phyloP scores from a whole-genome alignment of 1,140 invertebrate genomes.

The Heliconius hermathena region DNA sequence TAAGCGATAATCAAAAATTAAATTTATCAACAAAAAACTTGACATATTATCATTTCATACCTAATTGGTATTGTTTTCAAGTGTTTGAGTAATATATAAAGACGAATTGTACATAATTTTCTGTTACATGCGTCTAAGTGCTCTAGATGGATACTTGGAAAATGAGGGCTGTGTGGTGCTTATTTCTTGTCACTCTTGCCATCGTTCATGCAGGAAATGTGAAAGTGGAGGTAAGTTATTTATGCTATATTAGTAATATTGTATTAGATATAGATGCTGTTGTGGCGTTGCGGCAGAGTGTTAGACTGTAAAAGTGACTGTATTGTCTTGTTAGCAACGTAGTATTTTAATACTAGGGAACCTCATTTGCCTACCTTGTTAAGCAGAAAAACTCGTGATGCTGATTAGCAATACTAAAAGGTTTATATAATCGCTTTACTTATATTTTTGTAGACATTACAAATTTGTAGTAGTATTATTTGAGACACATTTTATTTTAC shows the following conservation, averaged over 20 bases:
- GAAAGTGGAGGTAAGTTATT: background rate
- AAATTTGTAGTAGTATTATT: too few species aligned
- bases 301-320: too few species aligned
- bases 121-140: background rate
- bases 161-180: background rate
- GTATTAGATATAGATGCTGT: too few species aligned
- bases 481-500: too few species aligned
- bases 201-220: background rate
- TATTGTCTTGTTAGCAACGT: background rate
- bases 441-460: too few species aligned
- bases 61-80: background rate
- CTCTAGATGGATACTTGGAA: background rate
- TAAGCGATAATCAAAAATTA: background rate
- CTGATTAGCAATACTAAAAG: too few species aligned
- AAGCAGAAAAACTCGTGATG: too few species aligned
- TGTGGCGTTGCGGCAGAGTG: too few species aligned
- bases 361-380: too few species aligned
- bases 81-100: conserved; percentile 1
- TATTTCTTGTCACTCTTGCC: background rate
- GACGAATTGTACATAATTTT: background rate
- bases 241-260: background rate
- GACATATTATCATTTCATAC: background rate
- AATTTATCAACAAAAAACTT: background rate
- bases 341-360: too few species aligned
- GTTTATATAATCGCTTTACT: too few species aligned